Percentiles rank a stretch among this genome's conserved stretches.
phyloP scores from a whole-genome alignment of 2,113 vertebrate genomes.

The Leiothrix lutea region DNA sequence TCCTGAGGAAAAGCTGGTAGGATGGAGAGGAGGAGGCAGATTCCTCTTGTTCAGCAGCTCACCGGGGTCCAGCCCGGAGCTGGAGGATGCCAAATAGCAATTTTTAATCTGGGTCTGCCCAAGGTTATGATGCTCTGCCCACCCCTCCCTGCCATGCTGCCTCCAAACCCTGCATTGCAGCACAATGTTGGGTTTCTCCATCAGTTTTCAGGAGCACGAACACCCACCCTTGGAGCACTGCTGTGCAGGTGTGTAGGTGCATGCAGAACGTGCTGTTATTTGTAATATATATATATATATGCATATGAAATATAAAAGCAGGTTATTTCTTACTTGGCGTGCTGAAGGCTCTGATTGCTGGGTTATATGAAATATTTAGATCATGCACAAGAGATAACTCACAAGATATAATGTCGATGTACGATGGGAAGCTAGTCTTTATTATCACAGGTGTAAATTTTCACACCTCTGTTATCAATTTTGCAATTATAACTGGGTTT shows the following conservation, averaged over 20 bases:
- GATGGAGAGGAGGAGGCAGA: neutral
- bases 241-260: constrained; percentile 40
- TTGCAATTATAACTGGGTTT: constrained; percentile 59
- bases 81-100: neutral
- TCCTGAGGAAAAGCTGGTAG: neutral
- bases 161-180: constrained; percentile 55
- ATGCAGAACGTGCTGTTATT: neutral
- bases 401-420: constrained; percentile 16
- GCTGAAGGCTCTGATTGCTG: constrained; percentile 4
- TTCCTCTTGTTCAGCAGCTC: neutral
- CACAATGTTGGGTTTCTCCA: neutral
- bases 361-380: constrained; percentile 48
- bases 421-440: constrained; percentile 32
- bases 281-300: neutral
- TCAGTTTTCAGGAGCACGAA: neutral
- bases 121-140: neutral
- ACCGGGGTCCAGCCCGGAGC: neutral
- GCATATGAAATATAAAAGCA: constrained; percentile 6
- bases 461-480: constrained; percentile 67
- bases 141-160: neutral
- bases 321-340: neutral
- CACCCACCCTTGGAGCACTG: neutral
- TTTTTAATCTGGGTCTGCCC: constrained; percentile 3
- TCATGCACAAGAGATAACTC: constrained; percentile 49
- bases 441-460: constrained; percentile 67